These are phyloP conservation scores for Accipiter virgatus DNA, from an alignment of 2,113 vertebrate species.

Conservation along the genomic window DNA sequence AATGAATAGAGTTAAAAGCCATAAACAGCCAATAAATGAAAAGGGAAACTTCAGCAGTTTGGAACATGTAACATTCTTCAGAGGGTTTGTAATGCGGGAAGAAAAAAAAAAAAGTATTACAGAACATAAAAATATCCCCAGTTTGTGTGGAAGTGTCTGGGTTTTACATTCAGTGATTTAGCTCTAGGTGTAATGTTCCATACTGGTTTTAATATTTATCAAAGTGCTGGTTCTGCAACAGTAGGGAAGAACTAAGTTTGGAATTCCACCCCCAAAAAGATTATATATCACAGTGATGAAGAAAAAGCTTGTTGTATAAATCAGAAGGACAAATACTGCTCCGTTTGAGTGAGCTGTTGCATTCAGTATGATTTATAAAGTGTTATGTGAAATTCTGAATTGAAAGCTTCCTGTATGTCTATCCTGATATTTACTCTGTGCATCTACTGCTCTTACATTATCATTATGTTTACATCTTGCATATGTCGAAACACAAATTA, in stretches of 20 bases:
- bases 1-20: neutral
- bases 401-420: neutral
- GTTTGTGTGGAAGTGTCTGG: neutral
- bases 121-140: neutral
- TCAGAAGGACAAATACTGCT: neutral
- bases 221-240: neutral
- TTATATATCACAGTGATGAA: neutral
- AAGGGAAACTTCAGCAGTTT: constrained; percentile 4
- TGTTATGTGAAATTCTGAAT: neutral
- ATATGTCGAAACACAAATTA: neutral
- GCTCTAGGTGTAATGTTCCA: neutral
- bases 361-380: neutral
- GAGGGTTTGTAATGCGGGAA: constrained; percentile 1
- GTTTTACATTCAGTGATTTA: neutral
- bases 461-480: neutral
- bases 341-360: neutral
- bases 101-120: neutral
- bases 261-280: neutral
- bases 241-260: neutral
- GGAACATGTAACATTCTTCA: constrained; percentile 27
- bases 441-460: neutral
- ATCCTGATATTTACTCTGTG: neutral
- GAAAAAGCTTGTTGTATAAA: neutral
- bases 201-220: neutral
- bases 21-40: constrained; percentile 7